Evolutionary conservation across 2,113 vertebrate species (phyloP), one percentile per base, ranked within the genome.

Genomic region (Psammodynastes pulverulentus): DNA sequence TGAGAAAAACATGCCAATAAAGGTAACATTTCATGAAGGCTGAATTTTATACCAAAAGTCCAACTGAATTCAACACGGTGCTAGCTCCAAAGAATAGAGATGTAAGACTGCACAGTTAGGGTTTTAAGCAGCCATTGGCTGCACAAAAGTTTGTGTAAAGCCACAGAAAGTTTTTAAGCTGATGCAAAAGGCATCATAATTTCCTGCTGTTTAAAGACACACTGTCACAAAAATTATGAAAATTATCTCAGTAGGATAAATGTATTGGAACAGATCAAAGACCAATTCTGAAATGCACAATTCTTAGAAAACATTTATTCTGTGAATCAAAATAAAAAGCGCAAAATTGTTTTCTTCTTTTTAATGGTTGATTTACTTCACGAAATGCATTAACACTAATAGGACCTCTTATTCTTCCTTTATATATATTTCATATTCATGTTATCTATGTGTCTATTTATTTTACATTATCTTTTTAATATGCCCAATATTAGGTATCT

Each of bases 161-260:
- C 91, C 92, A 92, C 62, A 94, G 92, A 91, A 91, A 95, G 46
- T 87, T 94, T 91, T 91, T 93, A 93, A 96, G 93, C 46, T 0
- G 1, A 90, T 87, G 91, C 15, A 90, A 94, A 94, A 95, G n/a
- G 53, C 67, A 90, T 95, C 89, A 6, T 51, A 84, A 26, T 4
- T n/a, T 56, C 17, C n/a, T 58, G 26, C 39, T 79, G 45, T 56
- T 91, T 49, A 94, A 94, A 93, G 94, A 24, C 34, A 89, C 21
- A 4, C 7, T 49, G 53, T 9, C 24, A 24, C 29, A 49, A 21
- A 9, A 72, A 67, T 67, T 52, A 51, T 62, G 72, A 87, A 94
- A 67, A 72, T 3, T 67, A 52, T 91, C 48, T 56, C 88, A 89
- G 46, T 46, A 54, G 39, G 26, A 90, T 0, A 5, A 89, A 94